Evolutionary conservation across 2,888 invertebrate species (phyloP).

Genomic region (Campaea margaritaria): DNA sequence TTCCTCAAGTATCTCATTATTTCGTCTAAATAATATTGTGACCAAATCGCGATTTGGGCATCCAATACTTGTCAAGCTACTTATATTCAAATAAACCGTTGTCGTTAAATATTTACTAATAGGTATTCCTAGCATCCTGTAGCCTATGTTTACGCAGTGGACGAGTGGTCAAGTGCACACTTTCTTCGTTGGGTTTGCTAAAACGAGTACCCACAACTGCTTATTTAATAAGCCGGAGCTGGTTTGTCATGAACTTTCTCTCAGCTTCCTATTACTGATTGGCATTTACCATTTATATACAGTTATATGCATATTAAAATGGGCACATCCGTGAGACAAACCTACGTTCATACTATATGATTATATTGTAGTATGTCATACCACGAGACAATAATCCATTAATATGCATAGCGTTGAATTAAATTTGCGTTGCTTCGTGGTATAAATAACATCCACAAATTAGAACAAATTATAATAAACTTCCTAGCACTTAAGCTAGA

Average conservation of each 20-base stretch:
- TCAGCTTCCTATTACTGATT: conserved; percentile 37
- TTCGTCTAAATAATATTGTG: too few species aligned
- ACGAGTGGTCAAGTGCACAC: conserved; percentile 8
- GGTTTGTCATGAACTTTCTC: conserved; percentile 37
- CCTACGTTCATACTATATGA: not conserved
- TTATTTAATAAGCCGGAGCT: conserved; percentile 25
- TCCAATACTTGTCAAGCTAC: too few species aligned
- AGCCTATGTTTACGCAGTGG: conserved; percentile 5
- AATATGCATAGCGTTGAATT: not conserved
- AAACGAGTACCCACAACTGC: conserved; percentile 18
- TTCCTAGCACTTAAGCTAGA: too few species aligned
- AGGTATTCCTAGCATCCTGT: not conserved
- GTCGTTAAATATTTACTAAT: too few species aligned
- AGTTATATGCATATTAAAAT: conserved; percentile 18
- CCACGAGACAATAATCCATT: conserved; percentile 1
- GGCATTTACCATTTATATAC: conserved; percentile 23
- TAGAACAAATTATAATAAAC: too few species aligned
- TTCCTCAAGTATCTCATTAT: too few species aligned
- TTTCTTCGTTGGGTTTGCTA: conserved; percentile 19
- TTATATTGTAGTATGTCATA: too few species aligned
- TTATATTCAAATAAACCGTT: too few species aligned
- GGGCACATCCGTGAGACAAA: conserved; percentile 18
- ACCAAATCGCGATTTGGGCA: too few species aligned
- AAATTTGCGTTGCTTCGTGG: too few species aligned
- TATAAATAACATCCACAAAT: too few species aligned